Evolutionary conservation across 2,888 invertebrate species (phyloP).

Genomic region (Eupithecia tripunctaria): DNA sequence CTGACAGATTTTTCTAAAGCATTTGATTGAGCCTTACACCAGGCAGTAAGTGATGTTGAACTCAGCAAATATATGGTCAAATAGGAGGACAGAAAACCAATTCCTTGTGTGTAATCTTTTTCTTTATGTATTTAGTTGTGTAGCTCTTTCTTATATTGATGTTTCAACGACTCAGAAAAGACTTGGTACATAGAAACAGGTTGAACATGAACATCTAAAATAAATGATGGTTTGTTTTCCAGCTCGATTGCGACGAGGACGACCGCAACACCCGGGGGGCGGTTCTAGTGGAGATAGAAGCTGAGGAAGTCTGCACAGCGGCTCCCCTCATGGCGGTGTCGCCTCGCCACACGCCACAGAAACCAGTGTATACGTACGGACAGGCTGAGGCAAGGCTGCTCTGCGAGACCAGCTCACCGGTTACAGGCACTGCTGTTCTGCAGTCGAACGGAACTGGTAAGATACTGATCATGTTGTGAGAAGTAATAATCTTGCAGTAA

Average conservation of each 20-base stretch:
- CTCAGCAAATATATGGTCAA: background rate
- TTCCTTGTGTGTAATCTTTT: background rate
- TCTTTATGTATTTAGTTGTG: background rate
- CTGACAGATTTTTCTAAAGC: background rate
- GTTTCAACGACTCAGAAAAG: background rate
- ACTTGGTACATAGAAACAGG: background rate
- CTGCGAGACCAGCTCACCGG: constrained; percentile 75
- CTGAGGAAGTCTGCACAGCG: constrained; percentile 91
- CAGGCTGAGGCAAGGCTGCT: constrained; percentile 84
- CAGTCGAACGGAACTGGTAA: constrained; percentile 73
- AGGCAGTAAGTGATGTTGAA: background rate
- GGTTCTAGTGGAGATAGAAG: constrained; percentile 91
- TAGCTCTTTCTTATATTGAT: background rate
- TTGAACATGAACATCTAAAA: background rate
- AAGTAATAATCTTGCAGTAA: background rate
- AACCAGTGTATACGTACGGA: constrained; percentile 89
- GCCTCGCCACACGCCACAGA: constrained; percentile 86
- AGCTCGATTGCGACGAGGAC: constrained; percentile 71
- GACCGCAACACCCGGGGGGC: constrained; percentile 87
- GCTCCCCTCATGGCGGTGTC: constrained; percentile 88
- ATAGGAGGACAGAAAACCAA: background rate
- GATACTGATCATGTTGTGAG: constrained; percentile 18
- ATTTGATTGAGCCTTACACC: background rate
- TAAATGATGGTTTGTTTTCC: constrained; percentile 2
- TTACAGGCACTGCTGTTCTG: constrained; percentile 76